A percentile compares a stretch with the other conserved stretches of the same genome.
These are phyloP conservation scores for Augochlorella aurata DNA, from an alignment of 2,888 invertebrate species.

Conservation along the genomic window DNA sequence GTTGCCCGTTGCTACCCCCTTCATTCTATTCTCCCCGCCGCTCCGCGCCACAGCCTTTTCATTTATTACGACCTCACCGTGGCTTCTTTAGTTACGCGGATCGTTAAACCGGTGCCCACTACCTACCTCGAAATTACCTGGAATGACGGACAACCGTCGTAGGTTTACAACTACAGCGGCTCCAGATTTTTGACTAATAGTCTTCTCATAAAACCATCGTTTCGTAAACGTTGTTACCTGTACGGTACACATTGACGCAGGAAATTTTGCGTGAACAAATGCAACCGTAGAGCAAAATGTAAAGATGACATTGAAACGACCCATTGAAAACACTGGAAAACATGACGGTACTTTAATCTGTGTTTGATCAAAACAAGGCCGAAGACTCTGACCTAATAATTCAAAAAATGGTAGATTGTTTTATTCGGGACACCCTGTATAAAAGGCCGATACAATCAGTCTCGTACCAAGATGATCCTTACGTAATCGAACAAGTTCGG, in stretches of 20 bases:
- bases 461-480: constrained; percentile 22
- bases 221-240: too few relatives aligned
- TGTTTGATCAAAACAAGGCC: too few relatives aligned
- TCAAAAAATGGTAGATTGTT: background rate
- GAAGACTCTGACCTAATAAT: too few relatives aligned
- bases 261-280: too few relatives aligned
- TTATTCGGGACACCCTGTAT: background rate
- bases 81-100: background rate
- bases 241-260: too few relatives aligned
- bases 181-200: too few relatives aligned
- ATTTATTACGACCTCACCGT: constrained; percentile 12
- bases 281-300: too few relatives aligned
- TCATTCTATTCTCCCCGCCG: background rate
- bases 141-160: background rate
- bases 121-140: background rate
- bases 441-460: constrained; percentile 9
- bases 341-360: too few relatives aligned
- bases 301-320: too few relatives aligned
- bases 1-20: background rate
- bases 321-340: too few relatives aligned
- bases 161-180: background rate
- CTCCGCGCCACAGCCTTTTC: background rate
- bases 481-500: constrained; percentile 39
- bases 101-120: background rate
- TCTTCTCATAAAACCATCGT: too few relatives aligned